Evolutionary conservation across 2,113 vertebrate genomes (phyloP).

Genomic region (Anas platyrhynchos): DNA sequence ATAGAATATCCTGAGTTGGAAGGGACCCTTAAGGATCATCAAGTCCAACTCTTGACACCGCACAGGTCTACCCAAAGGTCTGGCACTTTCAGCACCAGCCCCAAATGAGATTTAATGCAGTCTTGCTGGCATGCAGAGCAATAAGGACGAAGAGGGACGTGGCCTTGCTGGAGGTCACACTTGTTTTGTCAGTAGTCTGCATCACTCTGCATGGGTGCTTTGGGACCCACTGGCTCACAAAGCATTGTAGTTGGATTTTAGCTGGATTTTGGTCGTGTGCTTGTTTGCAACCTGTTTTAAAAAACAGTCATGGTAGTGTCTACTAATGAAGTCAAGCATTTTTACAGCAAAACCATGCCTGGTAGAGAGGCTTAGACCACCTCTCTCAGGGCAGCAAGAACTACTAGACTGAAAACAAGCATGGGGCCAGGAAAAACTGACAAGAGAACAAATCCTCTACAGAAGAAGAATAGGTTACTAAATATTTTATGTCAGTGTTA

Average conservation of each 20-base stretch:
- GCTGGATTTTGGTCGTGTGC: not conserved
- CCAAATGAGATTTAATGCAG: not conserved
- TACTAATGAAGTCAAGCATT: not conserved
- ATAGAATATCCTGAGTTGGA: no score
- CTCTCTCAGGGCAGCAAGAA: not conserved
- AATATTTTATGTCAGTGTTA: not conserved
- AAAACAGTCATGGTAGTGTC: not conserved
- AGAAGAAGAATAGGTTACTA: not conserved
- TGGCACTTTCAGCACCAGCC: not conserved
- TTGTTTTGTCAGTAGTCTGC: not conserved
- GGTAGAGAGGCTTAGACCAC: not conserved
- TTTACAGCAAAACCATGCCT: not conserved
- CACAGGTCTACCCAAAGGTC: no score
- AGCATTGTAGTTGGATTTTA: not conserved
- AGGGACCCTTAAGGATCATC: no score
- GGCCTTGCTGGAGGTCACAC: not conserved
- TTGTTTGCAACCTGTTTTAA: not conserved
- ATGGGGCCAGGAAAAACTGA: not conserved
- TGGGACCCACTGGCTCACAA: not conserved
- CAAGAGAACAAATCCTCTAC: not conserved
- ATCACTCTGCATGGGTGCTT: not conserved
- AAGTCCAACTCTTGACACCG: no score
- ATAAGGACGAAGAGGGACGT: accelerated
- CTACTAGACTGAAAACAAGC: not conserved
- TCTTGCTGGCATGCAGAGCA: not conserved